phyloP scores from a whole-genome alignment of 2,113 vertebrate genomes.

The Corydoras sp. region DNA sequence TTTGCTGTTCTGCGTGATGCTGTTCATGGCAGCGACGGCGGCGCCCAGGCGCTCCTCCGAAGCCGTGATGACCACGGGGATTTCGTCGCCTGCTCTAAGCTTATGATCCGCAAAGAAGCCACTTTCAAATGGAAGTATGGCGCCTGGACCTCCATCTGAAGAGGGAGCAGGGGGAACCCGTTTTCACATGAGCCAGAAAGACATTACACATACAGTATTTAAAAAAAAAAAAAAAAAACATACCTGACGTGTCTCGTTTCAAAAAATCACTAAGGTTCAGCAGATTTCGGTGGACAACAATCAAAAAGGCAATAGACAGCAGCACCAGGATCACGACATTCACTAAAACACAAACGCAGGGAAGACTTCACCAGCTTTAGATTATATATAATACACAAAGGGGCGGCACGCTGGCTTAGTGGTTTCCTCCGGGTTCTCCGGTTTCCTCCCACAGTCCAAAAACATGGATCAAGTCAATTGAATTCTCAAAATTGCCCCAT shows the following conservation, averaged over 20 bases:
- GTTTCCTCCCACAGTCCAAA: too few relatives aligned
- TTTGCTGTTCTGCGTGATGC: slow-evolving; percentile 80
- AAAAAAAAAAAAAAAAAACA: background rate
- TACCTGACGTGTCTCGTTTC: slow-evolving; percentile 77
- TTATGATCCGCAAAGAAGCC: slow-evolving; percentile 70
- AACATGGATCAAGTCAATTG: too few relatives aligned
- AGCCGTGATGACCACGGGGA: slow-evolving; percentile 85
- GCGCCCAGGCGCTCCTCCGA: slow-evolving; percentile 85
- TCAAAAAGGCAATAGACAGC: slow-evolving; percentile 78
- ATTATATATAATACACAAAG: too few relatives aligned
- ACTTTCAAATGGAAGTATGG: slow-evolving; percentile 78
- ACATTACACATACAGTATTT: too few relatives aligned
- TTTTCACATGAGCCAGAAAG: too few relatives aligned
- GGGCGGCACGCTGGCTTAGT: too few relatives aligned
- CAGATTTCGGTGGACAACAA: slow-evolving; percentile 87
- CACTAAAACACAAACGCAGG: slow-evolving; percentile 64
- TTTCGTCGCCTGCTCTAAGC: slow-evolving; percentile 67
- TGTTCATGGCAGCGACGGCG: slow-evolving; percentile 85
- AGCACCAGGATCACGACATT: slow-evolving; percentile 82
- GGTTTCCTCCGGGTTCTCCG: too few relatives aligned
- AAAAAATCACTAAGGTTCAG: slow-evolving; percentile 85
- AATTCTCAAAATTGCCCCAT: too few relatives aligned
- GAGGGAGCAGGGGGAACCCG: too few relatives aligned
- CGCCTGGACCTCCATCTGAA: slow-evolving; percentile 71
- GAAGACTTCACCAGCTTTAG: too few relatives aligned